phyloP scores from a whole-genome alignment of 2,888 invertebrate genomes.

The Hedya salicella region DNA sequence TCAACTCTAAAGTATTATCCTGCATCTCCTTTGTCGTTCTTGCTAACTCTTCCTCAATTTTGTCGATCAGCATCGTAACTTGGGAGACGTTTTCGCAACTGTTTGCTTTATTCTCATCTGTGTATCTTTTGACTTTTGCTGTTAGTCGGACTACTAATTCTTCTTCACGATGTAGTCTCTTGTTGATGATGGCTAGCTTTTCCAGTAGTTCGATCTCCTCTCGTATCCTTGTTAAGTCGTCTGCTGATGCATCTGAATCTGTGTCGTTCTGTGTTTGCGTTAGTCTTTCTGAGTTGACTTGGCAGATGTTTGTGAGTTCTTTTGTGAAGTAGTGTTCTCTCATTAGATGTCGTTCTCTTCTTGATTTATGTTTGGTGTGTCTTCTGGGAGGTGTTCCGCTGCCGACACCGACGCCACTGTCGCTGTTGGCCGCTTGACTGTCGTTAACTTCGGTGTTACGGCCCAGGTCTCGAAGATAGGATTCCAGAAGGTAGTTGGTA shows the following conservation, averaged over 20 bases:
- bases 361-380: slow-evolving; percentile 82
- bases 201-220: slow-evolving; percentile 90
- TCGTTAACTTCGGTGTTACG: slow-evolving; percentile 77
- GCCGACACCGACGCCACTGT: slow-evolving; percentile 88
- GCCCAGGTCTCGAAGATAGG: slow-evolving; percentile 86
- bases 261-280: slow-evolving; percentile 76
- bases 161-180: slow-evolving; percentile 89
- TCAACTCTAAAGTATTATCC: slow-evolving; percentile 78
- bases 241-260: slow-evolving; percentile 80
- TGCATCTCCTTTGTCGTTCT: slow-evolving; percentile 82
- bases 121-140: slow-evolving; percentile 86
- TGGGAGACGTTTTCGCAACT: slow-evolving; percentile 80
- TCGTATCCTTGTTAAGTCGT: slow-evolving; percentile 84
- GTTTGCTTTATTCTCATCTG: slow-evolving; percentile 80
- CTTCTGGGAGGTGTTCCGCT: slow-evolving; percentile 86
- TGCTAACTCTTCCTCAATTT: slow-evolving; percentile 82
- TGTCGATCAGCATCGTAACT: slow-evolving; percentile 77
- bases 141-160: slow-evolving; percentile 88
- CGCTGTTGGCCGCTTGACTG: slow-evolving; percentile 87
- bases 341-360: slow-evolving; percentile 81
- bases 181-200: slow-evolving; percentile 89
- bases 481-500: slow-evolving; percentile 91
- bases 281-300: slow-evolving; percentile 80
- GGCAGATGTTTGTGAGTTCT: slow-evolving; percentile 82
- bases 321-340: slow-evolving; percentile 84